Evolutionary conservation across 2,797 vertebrate species (phyloP).

Genomic region (Chelon auratus): DNA sequence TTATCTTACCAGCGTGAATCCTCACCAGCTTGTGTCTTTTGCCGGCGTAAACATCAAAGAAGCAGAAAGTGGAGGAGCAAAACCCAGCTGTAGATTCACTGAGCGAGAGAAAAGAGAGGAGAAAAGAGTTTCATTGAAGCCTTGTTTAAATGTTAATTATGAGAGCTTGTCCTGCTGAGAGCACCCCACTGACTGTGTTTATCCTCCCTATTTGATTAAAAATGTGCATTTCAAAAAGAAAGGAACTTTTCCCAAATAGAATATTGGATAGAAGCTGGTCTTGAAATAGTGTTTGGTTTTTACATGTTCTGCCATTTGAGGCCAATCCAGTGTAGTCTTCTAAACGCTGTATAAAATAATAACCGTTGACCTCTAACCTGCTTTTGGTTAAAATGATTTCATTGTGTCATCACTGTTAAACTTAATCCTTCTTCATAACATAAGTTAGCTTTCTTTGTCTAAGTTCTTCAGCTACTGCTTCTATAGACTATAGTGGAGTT

Average conservation of each 20-base stretch:
- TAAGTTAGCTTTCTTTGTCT: no score
- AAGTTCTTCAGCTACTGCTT: no score
- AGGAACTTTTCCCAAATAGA: slow-evolving; percentile 22
- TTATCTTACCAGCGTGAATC: slow-evolving; percentile 35
- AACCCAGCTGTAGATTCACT: slow-evolving; percentile 40
- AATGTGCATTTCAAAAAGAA: not conserved
- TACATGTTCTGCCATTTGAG: not conserved
- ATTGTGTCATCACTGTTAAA: no score
- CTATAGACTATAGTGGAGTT: no score
- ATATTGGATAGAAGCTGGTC: not conserved
- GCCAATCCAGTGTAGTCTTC: no score
- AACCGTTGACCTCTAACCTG: no score
- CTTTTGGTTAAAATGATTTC: no score
- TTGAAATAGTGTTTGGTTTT: not conserved
- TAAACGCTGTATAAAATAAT: no score
- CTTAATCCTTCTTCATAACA: no score
- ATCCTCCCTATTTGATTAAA: slow-evolving; percentile 17
- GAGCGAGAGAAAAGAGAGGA: not conserved
- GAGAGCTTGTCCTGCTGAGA: slow-evolving; percentile 38
- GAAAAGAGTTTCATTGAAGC: slow-evolving; percentile 37
- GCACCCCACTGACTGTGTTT: slow-evolving; percentile 23
- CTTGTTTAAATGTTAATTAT: slow-evolving; percentile 70
- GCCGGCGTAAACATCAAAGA: slow-evolving; percentile 64
- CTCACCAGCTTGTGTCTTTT: slow-evolving; percentile 47
- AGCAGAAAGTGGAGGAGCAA: slow-evolving; percentile 38